phyloP scores from a whole-genome alignment of 2,888 invertebrate species.

The Drosophila borealis region DNA sequence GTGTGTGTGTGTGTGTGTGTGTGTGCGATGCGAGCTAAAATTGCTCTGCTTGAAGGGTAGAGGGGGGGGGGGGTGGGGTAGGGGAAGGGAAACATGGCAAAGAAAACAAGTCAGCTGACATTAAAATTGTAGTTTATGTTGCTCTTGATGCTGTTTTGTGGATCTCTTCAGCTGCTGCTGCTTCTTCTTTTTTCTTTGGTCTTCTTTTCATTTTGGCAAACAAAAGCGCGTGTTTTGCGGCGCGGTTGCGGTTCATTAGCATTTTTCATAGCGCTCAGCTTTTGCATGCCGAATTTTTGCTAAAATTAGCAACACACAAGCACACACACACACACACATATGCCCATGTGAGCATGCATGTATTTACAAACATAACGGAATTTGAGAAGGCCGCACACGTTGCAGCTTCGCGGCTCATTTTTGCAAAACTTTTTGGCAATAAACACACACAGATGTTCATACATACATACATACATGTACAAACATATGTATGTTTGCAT shows the following conservation, averaged over 20 bases:
- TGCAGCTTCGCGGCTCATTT: constrained; percentile 51
- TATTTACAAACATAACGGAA: constrained; percentile 62
- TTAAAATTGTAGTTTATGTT: constrained; percentile 48
- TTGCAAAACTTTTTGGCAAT: constrained; percentile 33
- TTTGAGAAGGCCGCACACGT: constrained; percentile 71
- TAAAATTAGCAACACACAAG: constrained; percentile 51
- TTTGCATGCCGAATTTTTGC: constrained; percentile 50
- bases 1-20: constrained; percentile 7
- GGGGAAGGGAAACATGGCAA: constrained; percentile 10
- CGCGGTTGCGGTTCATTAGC: constrained; percentile 40
- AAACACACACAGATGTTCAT: constrained; percentile 7
- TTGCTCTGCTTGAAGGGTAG: constrained; percentile 4
- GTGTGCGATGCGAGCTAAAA: constrained; percentile 1
- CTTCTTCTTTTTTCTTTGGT: constrained; percentile 1
- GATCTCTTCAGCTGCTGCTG: background rate
- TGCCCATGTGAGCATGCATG: background rate
- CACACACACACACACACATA: constrained; percentile 2
- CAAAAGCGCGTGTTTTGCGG: constrained; percentile 41
- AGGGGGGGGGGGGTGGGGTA: background rate
- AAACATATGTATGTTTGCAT: constrained; percentile 14
- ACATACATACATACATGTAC: constrained; percentile 3
- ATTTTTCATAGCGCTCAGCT: constrained; percentile 45
- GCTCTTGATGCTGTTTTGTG: constrained; percentile 21
- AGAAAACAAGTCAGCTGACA: constrained; percentile 73
- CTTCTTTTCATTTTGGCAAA: constrained; percentile 31